Percentiles rank a stretch among this genome's conserved stretches.
Conservation (phyloP, 2,888 invertebrate species). For the Osmoderma eremita region DNA sequence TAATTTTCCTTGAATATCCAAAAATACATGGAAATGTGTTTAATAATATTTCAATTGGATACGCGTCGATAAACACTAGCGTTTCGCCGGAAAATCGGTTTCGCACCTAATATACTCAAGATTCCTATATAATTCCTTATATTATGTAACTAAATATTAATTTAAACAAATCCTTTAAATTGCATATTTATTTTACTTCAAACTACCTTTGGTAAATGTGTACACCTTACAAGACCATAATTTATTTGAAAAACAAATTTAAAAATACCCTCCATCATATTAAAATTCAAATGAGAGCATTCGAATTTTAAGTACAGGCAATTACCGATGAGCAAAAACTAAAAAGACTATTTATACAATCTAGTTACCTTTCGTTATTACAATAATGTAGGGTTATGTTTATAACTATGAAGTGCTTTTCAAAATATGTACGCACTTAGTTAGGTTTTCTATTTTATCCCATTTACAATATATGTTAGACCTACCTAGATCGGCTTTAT, state of each 20-base stretch:
- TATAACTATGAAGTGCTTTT: slow-evolving; percentile 15
- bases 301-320: neutral
- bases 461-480: too few relatives aligned
- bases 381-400: slow-evolving; percentile 31
- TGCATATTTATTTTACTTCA: too few relatives aligned
- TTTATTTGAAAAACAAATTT: too few relatives aligned
- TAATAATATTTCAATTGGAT: slow-evolving; percentile 33
- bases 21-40: slow-evolving; percentile 42
- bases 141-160: too few relatives aligned
- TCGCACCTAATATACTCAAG: neutral
- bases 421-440: neutral
- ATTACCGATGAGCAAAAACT: neutral
- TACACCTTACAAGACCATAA: too few relatives aligned
- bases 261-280: too few relatives aligned
- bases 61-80: neutral
- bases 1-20: slow-evolving; percentile 44
- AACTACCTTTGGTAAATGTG: too few relatives aligned
- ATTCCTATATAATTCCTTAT: too few relatives aligned
- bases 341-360: neutral
- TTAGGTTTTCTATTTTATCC: too few relatives aligned
- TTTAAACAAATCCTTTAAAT: too few relatives aligned
- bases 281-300: too few relatives aligned
- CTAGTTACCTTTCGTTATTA: neutral
- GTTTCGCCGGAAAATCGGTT: neutral
- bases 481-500: slow-evolving; percentile 7